These are phyloP conservation scores for Samia ricini DNA, from an alignment of 1,140 invertebrate genomes.

Conservation along the genomic window DNA sequence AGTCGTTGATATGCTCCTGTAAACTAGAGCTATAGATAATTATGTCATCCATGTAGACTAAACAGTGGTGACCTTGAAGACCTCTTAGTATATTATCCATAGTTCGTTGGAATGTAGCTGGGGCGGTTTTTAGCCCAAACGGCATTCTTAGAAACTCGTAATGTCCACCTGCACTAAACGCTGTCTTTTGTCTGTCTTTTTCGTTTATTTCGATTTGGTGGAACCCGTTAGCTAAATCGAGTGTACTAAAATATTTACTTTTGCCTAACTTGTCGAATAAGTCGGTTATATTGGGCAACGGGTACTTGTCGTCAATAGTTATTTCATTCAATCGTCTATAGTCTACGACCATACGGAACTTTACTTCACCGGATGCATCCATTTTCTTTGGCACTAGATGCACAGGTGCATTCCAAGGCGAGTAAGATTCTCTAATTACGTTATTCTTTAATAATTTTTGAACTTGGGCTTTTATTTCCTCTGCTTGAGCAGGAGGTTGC, in stretches of 20 bases:
- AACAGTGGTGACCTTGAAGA: background rate
- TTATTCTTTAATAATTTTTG: constrained; percentile 9
- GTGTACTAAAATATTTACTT: background rate
- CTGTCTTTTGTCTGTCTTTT: constrained; percentile 2
- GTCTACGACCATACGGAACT: constrained; percentile 13
- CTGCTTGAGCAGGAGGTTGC: background rate
- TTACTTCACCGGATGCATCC: constrained; percentile 11
- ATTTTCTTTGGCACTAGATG: constrained; percentile 16
- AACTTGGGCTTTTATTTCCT: constrained; percentile 10
- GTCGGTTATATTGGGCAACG: constrained; percentile 13
- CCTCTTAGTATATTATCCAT: background rate
- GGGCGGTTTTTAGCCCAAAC: background rate
- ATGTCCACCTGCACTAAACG: background rate
- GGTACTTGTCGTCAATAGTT: constrained; percentile 9
- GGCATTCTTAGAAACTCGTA: background rate
- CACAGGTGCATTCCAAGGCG: constrained; percentile 15
- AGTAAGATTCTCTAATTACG: constrained; percentile 3
- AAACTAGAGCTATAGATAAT: background rate
- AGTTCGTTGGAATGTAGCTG: too few species aligned
- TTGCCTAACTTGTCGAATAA: constrained; percentile 10
- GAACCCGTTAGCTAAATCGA: constrained; percentile 12
- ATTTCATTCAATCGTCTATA: too few species aligned
- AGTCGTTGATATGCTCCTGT: background rate
- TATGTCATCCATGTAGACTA: background rate
- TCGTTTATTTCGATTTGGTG: constrained; percentile 8